These are phyloP conservation scores for Cheilosia grossa DNA, from an alignment of 2,888 invertebrate species.

Conservation along the genomic window DNA sequence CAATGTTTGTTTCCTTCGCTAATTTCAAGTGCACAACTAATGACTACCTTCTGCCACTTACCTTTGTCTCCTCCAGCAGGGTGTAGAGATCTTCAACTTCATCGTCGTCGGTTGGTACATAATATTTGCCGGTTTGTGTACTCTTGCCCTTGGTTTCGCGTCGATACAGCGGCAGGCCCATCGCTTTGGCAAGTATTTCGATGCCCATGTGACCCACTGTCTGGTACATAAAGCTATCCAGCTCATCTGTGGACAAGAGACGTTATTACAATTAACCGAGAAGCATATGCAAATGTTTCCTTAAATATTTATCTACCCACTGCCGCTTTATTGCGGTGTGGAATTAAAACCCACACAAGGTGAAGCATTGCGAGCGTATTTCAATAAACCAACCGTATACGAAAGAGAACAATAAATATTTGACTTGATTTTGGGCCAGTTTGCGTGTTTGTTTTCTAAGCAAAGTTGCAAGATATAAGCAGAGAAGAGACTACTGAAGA, in stretches of 20 bases:
- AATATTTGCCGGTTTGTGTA: conserved; percentile 90
- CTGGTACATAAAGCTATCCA: conserved; percentile 99
- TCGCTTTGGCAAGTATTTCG: conserved; percentile 95
- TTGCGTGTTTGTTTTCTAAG: conserved; percentile 18
- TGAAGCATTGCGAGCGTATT: background rate
- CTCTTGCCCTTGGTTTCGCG: conserved; percentile 93
- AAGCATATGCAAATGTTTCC: conserved; percentile 7
- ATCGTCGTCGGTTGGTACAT: conserved; percentile 92
- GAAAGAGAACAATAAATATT: conserved; percentile 38
- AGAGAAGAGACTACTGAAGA: background rate
- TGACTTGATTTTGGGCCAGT: conserved; percentile 34
- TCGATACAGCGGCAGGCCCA: conserved; percentile 95
- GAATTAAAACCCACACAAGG: background rate
- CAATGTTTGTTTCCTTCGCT: background rate
- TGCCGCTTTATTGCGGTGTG: conserved; percentile 1
- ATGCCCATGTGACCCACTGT: conserved; percentile 99
- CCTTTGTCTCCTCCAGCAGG: conserved; percentile 86
- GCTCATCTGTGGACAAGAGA: conserved; percentile 86
- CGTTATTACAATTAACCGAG: conserved; percentile 14
- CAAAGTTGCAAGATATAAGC: background rate
- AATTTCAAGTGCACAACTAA: conserved; percentile 26
- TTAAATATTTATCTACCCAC: conserved; percentile 23
- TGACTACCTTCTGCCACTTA: conserved; percentile 73
- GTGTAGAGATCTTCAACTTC: conserved; percentile 98
- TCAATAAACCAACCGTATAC: conserved; percentile 4